Evolutionary conservation across 2,888 invertebrate genomes (phyloP).

Genomic region (Nephrotoma appendiculata): DNA sequence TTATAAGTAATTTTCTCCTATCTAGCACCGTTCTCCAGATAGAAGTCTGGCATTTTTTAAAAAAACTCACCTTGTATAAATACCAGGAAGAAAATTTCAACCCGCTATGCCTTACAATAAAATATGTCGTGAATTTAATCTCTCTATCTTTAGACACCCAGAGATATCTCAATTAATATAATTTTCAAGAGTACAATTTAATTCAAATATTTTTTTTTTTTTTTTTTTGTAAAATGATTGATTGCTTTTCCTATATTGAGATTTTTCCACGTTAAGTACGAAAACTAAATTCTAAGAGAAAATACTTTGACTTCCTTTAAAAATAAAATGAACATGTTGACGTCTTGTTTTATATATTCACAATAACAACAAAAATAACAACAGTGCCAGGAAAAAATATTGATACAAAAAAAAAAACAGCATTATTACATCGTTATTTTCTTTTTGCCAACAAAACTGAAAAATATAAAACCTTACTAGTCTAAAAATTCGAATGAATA

Average conservation of each 20-base stretch:
- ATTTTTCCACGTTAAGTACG: neutral
- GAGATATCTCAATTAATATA: neutral
- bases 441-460: neutral
- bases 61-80: no score
- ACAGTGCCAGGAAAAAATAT: neutral
- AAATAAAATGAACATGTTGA: neutral
- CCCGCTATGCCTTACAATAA: neutral
- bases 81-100: neutral
- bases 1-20: no score
- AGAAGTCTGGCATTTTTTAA: no score
- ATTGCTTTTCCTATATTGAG: neutral
- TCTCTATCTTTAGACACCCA: neutral
- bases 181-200: neutral
- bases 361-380: neutral
- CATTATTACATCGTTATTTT: neutral
- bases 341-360: neutral
- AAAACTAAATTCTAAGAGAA: neutral
- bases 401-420: neutral
- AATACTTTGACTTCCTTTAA: neutral
- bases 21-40: no score
- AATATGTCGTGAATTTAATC: neutral
- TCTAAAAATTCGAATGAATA: neutral
- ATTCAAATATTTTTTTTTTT: neutral
- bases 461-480: neutral
- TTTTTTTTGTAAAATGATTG: neutral